Evolutionary conservation across 2,888 invertebrate genomes (phyloP).

Genomic region (Caenorhabditis japonica): DNA sequence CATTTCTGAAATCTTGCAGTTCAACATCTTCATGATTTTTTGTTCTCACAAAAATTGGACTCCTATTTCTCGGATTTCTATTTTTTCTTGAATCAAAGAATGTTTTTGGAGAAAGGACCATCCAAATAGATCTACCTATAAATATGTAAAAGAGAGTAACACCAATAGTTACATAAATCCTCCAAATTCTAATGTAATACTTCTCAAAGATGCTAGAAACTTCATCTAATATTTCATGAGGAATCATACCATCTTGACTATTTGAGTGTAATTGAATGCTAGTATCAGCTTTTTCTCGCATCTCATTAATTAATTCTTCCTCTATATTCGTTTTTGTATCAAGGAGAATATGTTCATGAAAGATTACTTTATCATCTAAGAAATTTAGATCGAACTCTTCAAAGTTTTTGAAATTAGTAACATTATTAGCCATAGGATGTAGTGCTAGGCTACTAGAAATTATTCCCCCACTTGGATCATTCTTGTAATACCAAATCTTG

Average conservation of each 20-base stretch:
- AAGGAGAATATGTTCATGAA: too few species aligned
- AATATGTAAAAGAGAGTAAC: constrained; percentile 55
- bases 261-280: constrained; percentile 45
- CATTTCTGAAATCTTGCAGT: constrained; percentile 1
- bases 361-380: constrained; percentile 53
- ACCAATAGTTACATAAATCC: constrained; percentile 58
- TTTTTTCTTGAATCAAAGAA: constrained; percentile 19
- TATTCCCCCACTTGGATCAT: too few species aligned
- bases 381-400: constrained; percentile 46
- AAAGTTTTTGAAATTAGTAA: constrained; percentile 49
- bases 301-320: constrained; percentile 52
- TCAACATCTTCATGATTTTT: constrained; percentile 6
- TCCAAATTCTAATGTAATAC: constrained; percentile 53
- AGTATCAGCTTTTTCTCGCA: constrained; percentile 57
- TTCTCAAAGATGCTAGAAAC: constrained; percentile 38
- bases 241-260: constrained; percentile 57
- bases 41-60: constrained; percentile 1
- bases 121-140: constrained; percentile 53
- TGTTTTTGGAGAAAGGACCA: constrained; percentile 32
- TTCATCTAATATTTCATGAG: constrained; percentile 61
- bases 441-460: too few species aligned
- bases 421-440: too few species aligned
- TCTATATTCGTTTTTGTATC: constrained; percentile 51
- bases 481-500: constrained; percentile 31
- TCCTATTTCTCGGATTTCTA: constrained; percentile 10